A percentile compares a stretch with the other conserved stretches of the same genome.
Evolutionary conservation across 2,797 vertebrate genomes (phyloP).

Genomic region (Chrosomus eos): DNA sequence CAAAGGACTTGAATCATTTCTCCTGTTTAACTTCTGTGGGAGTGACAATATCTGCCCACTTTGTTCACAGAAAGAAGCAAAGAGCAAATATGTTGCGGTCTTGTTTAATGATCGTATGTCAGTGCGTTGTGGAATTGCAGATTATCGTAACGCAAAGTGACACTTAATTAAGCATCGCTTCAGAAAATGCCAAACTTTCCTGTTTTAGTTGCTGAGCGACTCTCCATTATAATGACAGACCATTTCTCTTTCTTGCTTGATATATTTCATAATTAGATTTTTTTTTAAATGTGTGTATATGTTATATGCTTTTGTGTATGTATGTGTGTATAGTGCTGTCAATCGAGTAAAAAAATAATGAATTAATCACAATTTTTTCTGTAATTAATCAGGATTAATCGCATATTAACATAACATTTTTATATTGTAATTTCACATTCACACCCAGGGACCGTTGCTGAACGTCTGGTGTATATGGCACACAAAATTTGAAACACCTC

Average conservation of each 20-base stretch:
- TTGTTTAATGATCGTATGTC: slow-evolving; percentile 53
- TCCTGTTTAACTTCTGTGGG: not conserved
- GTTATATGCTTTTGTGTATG: no score
- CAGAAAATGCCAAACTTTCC: not conserved
- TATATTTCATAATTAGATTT: not conserved
- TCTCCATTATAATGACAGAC: not conserved
- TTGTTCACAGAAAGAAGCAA: slow-evolving; percentile 43
- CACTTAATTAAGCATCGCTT: slow-evolving; percentile 30
- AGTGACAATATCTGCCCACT: slow-evolving; percentile 12
- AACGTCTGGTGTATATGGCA: no score
- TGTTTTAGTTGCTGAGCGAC: not conserved
- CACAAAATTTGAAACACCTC: no score
- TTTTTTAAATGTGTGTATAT: no score
- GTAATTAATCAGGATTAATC: not conserved
- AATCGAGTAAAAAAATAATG: not conserved
- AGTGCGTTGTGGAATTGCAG: slow-evolving; percentile 23
- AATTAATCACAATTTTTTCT: not conserved
- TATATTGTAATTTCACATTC: not conserved
- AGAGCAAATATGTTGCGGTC: slow-evolving; percentile 51
- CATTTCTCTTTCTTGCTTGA: not conserved
- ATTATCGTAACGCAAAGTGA: slow-evolving; percentile 47
- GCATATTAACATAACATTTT: not conserved
- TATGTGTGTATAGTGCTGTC: not conserved
- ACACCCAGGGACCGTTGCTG: no score
- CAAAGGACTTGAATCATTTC: slow-evolving; percentile 65